These are phyloP conservation scores for Cotesia chilonis DNA, from an alignment of 1,140 invertebrate genomes.

Conservation along the genomic window DNA sequence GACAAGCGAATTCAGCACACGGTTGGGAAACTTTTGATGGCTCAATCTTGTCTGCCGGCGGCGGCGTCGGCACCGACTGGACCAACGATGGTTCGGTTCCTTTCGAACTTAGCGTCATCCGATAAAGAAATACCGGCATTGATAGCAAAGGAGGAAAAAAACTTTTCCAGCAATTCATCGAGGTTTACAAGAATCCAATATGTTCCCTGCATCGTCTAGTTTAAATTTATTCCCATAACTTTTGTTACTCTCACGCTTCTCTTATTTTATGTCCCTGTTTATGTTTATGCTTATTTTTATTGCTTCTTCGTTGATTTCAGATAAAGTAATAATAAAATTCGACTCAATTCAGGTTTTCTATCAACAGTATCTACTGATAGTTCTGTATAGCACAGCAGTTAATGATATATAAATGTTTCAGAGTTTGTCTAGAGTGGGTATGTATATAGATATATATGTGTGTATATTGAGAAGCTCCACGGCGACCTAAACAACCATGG, in stretches of 20 bases:
- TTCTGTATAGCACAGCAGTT: slow-evolving; percentile 11
- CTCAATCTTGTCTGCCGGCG: slow-evolving; percentile 54
- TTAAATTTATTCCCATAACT: slow-evolving; percentile 25
- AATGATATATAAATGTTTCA: no score
- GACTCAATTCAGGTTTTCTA: slow-evolving; percentile 49
- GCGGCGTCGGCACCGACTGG: background rate
- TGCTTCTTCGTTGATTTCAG: background rate
- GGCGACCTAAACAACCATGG: slow-evolving; percentile 21
- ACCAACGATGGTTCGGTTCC: slow-evolving; percentile 8
- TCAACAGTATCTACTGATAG: slow-evolving; percentile 56
- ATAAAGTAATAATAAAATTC: no score
- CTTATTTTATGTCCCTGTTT: slow-evolving; percentile 21
- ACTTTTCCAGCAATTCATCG: slow-evolving; percentile 53
- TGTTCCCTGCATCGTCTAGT: slow-evolving; percentile 54
- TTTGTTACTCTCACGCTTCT: slow-evolving; percentile 8
- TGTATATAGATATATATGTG: no score
- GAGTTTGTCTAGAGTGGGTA: no score
- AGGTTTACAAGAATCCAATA: slow-evolving; percentile 59
- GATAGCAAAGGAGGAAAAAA: slow-evolving; percentile 43
- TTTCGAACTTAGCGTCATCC: slow-evolving; percentile 16
- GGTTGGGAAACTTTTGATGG: slow-evolving; percentile 56
- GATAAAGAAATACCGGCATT: background rate
- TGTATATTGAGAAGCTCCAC: no score
- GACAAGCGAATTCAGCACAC: slow-evolving; percentile 51
- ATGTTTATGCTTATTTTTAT: slow-evolving; percentile 14